Evolutionary conservation across 2,888 invertebrate genomes (phyloP).

Genomic region (Buathra laborator): DNA sequence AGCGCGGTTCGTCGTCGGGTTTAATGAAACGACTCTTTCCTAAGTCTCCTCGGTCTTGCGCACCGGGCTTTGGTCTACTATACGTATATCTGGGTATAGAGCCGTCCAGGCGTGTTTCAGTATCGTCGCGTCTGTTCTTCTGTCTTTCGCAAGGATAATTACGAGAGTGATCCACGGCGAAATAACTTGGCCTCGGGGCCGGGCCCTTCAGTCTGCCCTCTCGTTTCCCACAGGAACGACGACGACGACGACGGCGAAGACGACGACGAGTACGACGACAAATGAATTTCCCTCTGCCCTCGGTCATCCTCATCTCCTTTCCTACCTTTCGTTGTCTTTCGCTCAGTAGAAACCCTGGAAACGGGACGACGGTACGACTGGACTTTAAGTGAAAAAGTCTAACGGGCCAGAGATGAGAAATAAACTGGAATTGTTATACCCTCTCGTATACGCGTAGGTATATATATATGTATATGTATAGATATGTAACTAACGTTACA

Average conservation of each 20-base stretch:
- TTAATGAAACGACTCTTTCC: constrained; percentile 55
- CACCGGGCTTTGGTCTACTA: not conserved
- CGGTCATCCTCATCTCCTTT: constrained; percentile 7
- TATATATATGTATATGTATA: too few relatives aligned
- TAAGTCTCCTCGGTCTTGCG: constrained; percentile 25
- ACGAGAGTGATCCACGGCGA: constrained; percentile 57
- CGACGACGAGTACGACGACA: constrained; percentile 24
- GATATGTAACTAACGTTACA: not conserved
- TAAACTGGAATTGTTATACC: constrained; percentile 37
- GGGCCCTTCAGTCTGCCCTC: constrained; percentile 11
- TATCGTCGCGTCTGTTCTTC: constrained; percentile 1
- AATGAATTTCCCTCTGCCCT: constrained; percentile 52
- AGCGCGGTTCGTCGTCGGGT: constrained; percentile 33
- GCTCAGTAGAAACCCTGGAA: not conserved
- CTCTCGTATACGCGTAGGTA: not conserved
- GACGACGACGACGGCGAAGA: constrained; percentile 17
- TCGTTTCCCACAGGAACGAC: constrained; percentile 46
- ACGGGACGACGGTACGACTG: not conserved
- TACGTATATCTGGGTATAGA: constrained; percentile 7
- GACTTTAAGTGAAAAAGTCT: constrained; percentile 27
- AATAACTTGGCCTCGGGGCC: constrained; percentile 57
- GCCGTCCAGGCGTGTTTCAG: constrained; percentile 20
- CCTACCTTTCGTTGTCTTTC: constrained; percentile 16
- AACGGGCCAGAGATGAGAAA: constrained; percentile 30
- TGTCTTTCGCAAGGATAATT: constrained; percentile 57